Evolutionary conservation across 2,888 invertebrate species (phyloP).

Genomic region (Stegana nigrithorax): DNA sequence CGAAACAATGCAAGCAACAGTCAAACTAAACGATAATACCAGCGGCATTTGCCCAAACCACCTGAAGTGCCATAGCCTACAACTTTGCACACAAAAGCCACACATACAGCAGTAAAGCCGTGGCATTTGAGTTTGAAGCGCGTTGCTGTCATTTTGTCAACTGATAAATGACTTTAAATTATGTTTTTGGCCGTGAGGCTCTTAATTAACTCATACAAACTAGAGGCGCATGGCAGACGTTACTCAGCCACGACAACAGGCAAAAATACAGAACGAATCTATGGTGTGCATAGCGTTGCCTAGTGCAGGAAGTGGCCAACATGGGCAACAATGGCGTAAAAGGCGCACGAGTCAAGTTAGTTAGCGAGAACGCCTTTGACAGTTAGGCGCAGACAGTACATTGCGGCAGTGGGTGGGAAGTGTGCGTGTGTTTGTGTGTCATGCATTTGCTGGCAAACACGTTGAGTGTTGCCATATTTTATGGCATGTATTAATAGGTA

Average conservation of each 20-base stretch:
- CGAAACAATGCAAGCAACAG: too few relatives aligned
- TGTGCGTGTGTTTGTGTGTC: too few relatives aligned
- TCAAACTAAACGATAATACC: too few relatives aligned
- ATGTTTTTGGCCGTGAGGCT: conserved; percentile 63
- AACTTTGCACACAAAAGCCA: background rate
- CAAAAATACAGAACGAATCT: background rate
- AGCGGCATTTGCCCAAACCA: too few relatives aligned
- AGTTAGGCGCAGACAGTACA: conserved; percentile 13
- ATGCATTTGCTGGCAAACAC: conserved; percentile 13
- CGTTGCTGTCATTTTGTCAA: conserved; percentile 54
- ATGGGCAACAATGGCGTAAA: too few relatives aligned
- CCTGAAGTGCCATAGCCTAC: background rate
- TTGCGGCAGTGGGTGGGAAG: background rate
- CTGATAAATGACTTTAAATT: conserved; percentile 67
- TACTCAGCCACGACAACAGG: conserved; percentile 10
- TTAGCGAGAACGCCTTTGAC: conserved; percentile 31
- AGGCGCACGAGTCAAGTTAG: too few relatives aligned
- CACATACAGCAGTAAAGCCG: background rate
- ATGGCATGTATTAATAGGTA: conserved; percentile 51
- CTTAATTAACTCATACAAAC: conserved; percentile 65
- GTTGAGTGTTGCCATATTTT: conserved; percentile 53
- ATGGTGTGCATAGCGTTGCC: too few relatives aligned
- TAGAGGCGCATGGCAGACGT: conserved; percentile 18
- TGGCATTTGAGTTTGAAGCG: conserved; percentile 23
- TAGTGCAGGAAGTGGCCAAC: background rate